A percentile compares a stretch with the other conserved stretches of the same genome.
Evolutionary conservation across 2,113 vertebrate species (phyloP).

Genomic region (Paradisaea rubra): DNA sequence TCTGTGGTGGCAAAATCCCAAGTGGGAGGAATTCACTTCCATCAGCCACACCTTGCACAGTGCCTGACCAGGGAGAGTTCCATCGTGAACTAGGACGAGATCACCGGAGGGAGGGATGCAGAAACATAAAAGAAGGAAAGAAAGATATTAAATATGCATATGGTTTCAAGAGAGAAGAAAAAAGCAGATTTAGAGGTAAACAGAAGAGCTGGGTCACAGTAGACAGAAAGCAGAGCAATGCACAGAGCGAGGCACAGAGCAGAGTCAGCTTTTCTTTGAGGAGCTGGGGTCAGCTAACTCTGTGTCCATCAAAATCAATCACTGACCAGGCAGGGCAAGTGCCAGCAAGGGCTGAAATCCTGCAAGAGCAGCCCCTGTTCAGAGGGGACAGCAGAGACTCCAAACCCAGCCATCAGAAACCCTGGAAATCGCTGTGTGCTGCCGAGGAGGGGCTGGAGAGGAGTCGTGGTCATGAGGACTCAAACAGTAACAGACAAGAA

Average conservation of each 20-base stretch:
- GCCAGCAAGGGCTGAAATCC: background rate
- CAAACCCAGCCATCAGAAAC: background rate
- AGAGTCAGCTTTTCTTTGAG: background rate
- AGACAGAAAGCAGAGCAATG: background rate
- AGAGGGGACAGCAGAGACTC: background rate
- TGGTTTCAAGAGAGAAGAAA: background rate
- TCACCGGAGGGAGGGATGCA: background rate
- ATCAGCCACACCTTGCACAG: background rate
- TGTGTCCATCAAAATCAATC: background rate
- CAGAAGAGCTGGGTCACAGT: background rate
- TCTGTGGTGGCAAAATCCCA: background rate
- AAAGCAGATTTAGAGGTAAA: background rate
- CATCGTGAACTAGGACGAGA: rapidly evolving
- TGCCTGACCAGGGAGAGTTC: background rate
- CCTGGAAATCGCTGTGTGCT: background rate
- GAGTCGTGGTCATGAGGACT: background rate
- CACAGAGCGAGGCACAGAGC: rapidly evolving
- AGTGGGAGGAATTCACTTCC: background rate
- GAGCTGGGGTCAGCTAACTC: background rate
- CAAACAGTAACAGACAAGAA: background rate
- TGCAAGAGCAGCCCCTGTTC: background rate
- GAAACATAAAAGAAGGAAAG: background rate
- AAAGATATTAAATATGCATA: background rate
- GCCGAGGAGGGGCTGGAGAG: background rate
- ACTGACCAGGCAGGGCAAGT: background rate